Evolutionary conservation across 2,888 invertebrate genomes (phyloP).

Genomic region (Bugulina stolonifera): DNA sequence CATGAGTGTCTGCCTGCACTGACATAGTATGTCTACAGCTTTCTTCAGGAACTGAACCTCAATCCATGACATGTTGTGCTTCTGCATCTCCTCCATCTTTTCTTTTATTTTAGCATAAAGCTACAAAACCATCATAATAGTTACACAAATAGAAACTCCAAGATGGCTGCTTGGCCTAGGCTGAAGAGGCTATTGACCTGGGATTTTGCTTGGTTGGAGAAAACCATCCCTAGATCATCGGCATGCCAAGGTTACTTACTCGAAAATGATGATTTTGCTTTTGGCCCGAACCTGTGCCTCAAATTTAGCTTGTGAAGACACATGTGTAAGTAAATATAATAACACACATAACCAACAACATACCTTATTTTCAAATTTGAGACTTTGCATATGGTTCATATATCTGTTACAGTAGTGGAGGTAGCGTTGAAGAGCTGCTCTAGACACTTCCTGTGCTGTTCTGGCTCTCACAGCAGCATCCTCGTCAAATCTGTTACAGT

Average conservation of each 20-base stretch:
- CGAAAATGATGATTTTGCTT: too few relatives aligned
- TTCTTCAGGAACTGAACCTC: slow-evolving; percentile 98
- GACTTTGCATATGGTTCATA: slow-evolving; percentile 98
- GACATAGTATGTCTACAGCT: slow-evolving; percentile 73
- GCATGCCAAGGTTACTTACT: too few relatives aligned
- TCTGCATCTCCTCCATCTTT: slow-evolving; percentile 99
- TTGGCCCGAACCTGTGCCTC: too few relatives aligned
- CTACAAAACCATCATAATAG: slow-evolving; percentile 46
- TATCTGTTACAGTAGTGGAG: slow-evolving; percentile 97
- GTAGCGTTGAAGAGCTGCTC: slow-evolving; percentile 90
- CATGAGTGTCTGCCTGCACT: slow-evolving; percentile 95
- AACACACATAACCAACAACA: slow-evolving; percentile 31
- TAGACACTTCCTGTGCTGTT: slow-evolving; percentile 85
- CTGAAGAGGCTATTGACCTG: too few relatives aligned
- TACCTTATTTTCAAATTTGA: slow-evolving; percentile 89
- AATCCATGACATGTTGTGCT: slow-evolving; percentile 99
- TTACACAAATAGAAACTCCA: too few relatives aligned
- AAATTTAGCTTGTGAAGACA: too few relatives aligned
- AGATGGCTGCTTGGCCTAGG: too few relatives aligned
- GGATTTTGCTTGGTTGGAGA: too few relatives aligned
- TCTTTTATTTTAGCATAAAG: slow-evolving; percentile 89
- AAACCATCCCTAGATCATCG: too few relatives aligned
- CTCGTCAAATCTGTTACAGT: slow-evolving; percentile 95
- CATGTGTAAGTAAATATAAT: too few relatives aligned
- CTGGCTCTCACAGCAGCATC: slow-evolving; percentile 92